Percentiles rank a stretch among this genome's conserved stretches.
Evolutionary conservation across 2,797 vertebrate species (phyloP).

Genomic region (Galagoides demidoff): DNA sequence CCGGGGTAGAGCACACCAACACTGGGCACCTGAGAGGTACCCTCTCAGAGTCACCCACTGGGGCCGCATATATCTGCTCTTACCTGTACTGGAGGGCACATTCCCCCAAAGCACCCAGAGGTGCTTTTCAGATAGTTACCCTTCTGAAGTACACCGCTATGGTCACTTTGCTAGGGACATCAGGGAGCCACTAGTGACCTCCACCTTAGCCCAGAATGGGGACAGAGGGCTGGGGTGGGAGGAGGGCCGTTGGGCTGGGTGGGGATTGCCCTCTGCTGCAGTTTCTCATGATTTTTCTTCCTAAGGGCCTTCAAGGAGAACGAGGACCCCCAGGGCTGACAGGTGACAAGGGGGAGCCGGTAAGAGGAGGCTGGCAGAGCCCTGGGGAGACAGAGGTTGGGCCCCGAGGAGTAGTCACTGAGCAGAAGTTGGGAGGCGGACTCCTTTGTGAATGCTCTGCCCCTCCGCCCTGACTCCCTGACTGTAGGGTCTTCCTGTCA

Average conservation of each 20-base stretch:
- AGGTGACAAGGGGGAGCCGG: slow-evolving; percentile 95
- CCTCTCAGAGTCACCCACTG: background rate
- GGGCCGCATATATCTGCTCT: background rate
- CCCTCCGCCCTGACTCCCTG: background rate
- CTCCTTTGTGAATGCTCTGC: background rate
- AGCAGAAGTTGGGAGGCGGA: background rate
- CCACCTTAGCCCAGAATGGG: background rate
- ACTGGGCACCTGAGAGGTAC: background rate
- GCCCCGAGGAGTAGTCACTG: background rate
- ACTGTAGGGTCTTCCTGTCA: background rate
- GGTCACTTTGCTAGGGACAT: background rate
- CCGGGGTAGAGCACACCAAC: background rate
- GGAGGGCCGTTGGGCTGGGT: background rate
- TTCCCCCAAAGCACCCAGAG: background rate
- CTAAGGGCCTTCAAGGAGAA: slow-evolving; percentile 95
- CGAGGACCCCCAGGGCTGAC: slow-evolving; percentile 89
- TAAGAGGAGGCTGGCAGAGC: slow-evolving; percentile 76
- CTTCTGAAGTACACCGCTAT: background rate
- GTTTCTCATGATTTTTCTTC: slow-evolving; percentile 78
- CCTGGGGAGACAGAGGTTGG: background rate
- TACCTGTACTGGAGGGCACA: background rate
- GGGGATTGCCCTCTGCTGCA: background rate
- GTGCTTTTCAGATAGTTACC: background rate
- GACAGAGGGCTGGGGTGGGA: background rate
- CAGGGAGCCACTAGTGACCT: background rate